phyloP scores from a whole-genome alignment of 2,888 invertebrate species.

The Drosophila diplacantha region DNA sequence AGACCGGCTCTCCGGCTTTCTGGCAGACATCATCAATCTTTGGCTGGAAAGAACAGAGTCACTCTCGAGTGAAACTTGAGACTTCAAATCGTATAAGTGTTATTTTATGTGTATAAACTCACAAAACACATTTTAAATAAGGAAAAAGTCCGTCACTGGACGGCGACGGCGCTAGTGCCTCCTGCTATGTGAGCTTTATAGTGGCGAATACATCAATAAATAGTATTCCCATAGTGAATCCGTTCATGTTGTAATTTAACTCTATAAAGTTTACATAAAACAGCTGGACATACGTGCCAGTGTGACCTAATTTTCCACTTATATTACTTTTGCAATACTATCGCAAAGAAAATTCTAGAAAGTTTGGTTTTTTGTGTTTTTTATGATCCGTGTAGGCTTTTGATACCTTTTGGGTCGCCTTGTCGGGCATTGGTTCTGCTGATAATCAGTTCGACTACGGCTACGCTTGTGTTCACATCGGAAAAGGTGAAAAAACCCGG shows the following conservation, averaged over 20 bases:
- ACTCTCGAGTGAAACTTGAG: neutral
- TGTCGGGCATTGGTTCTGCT: neutral
- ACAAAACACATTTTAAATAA: too few species aligned
- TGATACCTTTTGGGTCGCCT: neutral
- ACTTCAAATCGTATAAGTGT: neutral
- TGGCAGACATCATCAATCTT: neutral
- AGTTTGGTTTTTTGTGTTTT: neutral
- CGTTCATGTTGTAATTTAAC: too few species aligned
- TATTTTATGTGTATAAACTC: too few species aligned
- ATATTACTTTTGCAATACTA: neutral
- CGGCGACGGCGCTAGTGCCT: too few species aligned
- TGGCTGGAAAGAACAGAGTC: neutral
- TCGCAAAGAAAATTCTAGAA: too few species aligned
- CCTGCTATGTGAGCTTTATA: too few species aligned
- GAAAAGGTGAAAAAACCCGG: neutral
- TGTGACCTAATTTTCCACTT: too few species aligned
- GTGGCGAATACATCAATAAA: too few species aligned
- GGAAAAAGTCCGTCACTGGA: too few species aligned
- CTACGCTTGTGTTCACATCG: neutral
- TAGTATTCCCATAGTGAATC: too few species aligned
- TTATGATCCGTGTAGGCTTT: neutral
- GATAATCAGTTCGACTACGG: neutral
- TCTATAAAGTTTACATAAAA: too few species aligned
- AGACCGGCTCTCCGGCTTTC: constrained; percentile 1
- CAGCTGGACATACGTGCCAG: too few species aligned